Evolutionary conservation across 2,113 vertebrate species (phyloP), one percentile per base, ranked within the genome.

Genomic region (Crotophaga sulcirostris): DNA sequence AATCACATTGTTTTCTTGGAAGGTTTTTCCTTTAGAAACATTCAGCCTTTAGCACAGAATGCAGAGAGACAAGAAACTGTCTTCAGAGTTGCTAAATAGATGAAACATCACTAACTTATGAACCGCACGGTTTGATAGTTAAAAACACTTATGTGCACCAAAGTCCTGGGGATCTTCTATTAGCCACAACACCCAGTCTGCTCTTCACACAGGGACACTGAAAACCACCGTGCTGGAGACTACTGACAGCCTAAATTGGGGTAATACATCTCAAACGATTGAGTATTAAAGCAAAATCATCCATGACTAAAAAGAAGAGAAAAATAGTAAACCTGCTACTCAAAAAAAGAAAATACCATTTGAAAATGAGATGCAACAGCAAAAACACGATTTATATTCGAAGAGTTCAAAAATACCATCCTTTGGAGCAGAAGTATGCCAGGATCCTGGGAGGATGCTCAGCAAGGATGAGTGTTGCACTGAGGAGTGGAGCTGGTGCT

Each of bases 121-220:
- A 70, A 5, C 25, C 28, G 80, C 5, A 3, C 20, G 40, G 28
- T 20, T 20, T 2, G 1, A 18, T 0, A 17, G 76, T 17, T 66
- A 47, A 73, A 89, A 36, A 47, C 9, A 7, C 12, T 47, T n/a
- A 36, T 36, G 52, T 10, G 2, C 13, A 5, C 1, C 0, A 1
- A 51, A 52, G 20, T 76, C 52, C 26, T 1, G 2, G 16, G 36
- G 42, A 16, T 68, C 70, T 85, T 75, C 60, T 13, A 16, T 16
- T 25, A 49, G 58, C 13, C 58, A 24, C 70, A 75, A 19, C 38
- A 54, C 13, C 83, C 51, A 81, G 20, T 3, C 64, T 44, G 38
- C 36, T 66, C 40, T 13, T 81, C 51, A 33, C n/a, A 44, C 12
- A 16, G 21, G 5, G 16, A 40, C 52, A 42, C 21, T 16, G 9